These are phyloP conservation scores for Venturia canescens DNA, from an alignment of 1,140 invertebrate genomes.

Conservation along the genomic window DNA sequence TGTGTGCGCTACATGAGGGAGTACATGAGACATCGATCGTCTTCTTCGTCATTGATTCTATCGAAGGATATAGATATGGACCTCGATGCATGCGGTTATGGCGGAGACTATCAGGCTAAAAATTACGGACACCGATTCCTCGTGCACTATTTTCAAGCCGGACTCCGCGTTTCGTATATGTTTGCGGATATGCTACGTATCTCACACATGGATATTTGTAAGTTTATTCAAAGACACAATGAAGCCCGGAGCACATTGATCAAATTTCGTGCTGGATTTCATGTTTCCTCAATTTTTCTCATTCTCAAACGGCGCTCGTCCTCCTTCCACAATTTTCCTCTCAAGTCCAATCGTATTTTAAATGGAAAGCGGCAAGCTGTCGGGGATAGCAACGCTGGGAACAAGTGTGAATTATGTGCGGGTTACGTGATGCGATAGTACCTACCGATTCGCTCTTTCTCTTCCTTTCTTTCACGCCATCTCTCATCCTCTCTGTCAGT, in stretches of 20 bases:
- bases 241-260: slow-evolving; percentile 26
- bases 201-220: not conserved
- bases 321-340: not conserved
- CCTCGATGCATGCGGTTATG: not conserved
- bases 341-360: slow-evolving; percentile 43
- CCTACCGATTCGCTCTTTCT: slow-evolving; percentile 8
- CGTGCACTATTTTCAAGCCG: not conserved
- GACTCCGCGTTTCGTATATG: not conserved
- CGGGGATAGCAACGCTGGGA: slow-evolving; percentile 33
- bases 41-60: slow-evolving; percentile 31
- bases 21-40: slow-evolving; percentile 25
- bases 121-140: slow-evolving; percentile 23
- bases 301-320: not conserved
- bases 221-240: slow-evolving; percentile 39
- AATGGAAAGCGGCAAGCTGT: slow-evolving; percentile 42
- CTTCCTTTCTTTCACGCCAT: not conserved
- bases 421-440: slow-evolving; percentile 47
- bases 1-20: not conserved
- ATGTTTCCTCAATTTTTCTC: slow-evolving; percentile 40
- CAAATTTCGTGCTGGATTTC: slow-evolving; percentile 39
- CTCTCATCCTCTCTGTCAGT: not conserved
- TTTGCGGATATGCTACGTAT: not conserved
- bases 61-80: slow-evolving; percentile 7
- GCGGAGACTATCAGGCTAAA: not conserved
- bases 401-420: slow-evolving; percentile 47